These are phyloP conservation scores for Origma solitaria DNA, from an alignment of 2,113 vertebrate species.

Conservation along the genomic window DNA sequence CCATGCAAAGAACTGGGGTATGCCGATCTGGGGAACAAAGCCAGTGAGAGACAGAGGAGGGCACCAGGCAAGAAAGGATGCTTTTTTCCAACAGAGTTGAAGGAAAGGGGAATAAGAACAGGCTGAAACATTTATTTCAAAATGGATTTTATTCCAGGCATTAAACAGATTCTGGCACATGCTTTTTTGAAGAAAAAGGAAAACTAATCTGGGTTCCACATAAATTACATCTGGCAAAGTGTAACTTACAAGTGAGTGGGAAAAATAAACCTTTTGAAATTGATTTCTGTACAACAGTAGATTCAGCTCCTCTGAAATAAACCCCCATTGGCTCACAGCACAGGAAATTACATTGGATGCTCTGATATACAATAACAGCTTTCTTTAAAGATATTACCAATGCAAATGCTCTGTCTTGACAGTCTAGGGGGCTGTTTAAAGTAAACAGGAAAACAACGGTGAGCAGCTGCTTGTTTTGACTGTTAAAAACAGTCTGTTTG, in stretches of 20 bases:
- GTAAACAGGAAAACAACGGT: not conserved
- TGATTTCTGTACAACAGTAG: conserved; percentile 17
- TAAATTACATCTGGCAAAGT: conserved; percentile 59
- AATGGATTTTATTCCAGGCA: conserved; percentile 76
- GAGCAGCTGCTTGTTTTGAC: not conserved
- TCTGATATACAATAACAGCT: not conserved
- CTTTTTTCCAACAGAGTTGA: not conserved
- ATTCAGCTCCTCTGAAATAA: conserved; percentile 44
- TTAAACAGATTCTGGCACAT: conserved; percentile 72
- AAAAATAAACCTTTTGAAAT: conserved; percentile 43
- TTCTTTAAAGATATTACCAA: not conserved
- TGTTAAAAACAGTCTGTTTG: not conserved
- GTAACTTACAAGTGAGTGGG: conserved; percentile 17
- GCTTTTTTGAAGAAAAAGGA: conserved; percentile 73
- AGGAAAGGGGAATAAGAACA: not conserved
- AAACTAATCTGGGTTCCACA: conserved; percentile 50
- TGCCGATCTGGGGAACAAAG: not conserved
- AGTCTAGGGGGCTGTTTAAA: not conserved
- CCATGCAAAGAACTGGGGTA: not conserved
- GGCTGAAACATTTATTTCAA: conserved; percentile 38
- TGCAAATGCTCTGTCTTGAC: not conserved
- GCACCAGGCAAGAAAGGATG: not conserved
- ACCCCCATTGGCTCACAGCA: not conserved
- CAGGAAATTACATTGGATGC: not conserved
- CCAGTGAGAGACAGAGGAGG: not conserved